A percentile compares a stretch with the other conserved stretches of the same genome.
Evolutionary conservation across 2,888 invertebrate genomes (phyloP).

Genomic region (Drosophila greeni): DNA sequence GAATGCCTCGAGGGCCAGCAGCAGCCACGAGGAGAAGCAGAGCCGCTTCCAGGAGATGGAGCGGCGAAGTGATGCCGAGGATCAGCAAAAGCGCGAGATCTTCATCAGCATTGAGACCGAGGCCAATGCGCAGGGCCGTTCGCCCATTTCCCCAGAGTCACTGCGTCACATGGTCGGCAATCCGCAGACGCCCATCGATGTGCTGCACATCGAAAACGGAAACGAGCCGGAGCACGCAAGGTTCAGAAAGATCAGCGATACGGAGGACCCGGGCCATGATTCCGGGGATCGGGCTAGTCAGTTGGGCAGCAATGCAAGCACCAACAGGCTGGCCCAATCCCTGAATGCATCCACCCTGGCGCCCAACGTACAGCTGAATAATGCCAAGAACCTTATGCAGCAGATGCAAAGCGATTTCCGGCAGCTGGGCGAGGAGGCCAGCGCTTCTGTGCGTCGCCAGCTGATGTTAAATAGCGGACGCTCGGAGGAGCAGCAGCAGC

Average conservation of each 20-base stretch:
- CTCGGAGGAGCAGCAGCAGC: conserved; percentile 20
- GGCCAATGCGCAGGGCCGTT: conserved; percentile 72
- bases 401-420: conserved; percentile 74
- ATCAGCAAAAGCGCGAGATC: conserved; percentile 73
- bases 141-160: conserved; percentile 70
- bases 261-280: conserved; percentile 56
- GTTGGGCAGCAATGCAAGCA: conserved; percentile 17
- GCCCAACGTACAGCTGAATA: conserved; percentile 76
- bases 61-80: conserved; percentile 33
- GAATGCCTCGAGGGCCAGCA: conserved; percentile 4
- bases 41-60: conserved; percentile 12
- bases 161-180: conserved; percentile 75
- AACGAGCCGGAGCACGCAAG: conserved; percentile 74
- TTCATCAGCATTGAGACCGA: conserved; percentile 78
- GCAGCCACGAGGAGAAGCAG: conserved; percentile 19
- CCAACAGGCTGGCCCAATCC: conserved; percentile 38
- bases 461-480: conserved; percentile 21
- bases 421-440: conserved; percentile 64
- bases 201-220: conserved; percentile 73
- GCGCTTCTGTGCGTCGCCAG: conserved; percentile 58
- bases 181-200: conserved; percentile 73
- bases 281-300: conserved; percentile 41
- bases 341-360: conserved; percentile 35
- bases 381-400: conserved; percentile 76
- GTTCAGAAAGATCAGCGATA: conserved; percentile 76